Conservation (phyloP, 2,888 invertebrate genomes). For the Agelastica alni region DNA sequence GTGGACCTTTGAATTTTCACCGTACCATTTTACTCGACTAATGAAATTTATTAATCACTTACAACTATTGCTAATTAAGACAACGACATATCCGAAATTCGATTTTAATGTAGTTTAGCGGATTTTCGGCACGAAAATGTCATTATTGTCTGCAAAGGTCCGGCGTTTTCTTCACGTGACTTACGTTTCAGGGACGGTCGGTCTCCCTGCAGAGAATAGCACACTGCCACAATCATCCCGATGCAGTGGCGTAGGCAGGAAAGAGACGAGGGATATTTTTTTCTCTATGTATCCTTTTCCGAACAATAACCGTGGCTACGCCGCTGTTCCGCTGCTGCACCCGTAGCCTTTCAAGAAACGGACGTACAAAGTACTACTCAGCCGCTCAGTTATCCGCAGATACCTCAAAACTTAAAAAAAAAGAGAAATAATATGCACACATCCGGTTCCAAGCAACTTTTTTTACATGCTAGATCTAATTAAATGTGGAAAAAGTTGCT, state of each 20-base stretch:
- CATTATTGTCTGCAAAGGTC: background rate
- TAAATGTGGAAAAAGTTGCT: conserved; percentile 11
- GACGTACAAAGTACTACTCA: conserved; percentile 51
- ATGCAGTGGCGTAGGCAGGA: conserved; percentile 43
- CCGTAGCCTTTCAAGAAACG: conserved; percentile 52
- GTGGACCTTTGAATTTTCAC: conserved; percentile 5
- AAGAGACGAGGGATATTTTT: too few species aligned
- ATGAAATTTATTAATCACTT: too few species aligned
- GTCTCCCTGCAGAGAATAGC: conserved; percentile 51
- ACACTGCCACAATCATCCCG: conserved; percentile 50
- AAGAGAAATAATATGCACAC: too few species aligned
- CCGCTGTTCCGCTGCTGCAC: conserved; percentile 32
- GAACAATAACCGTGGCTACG: background rate
- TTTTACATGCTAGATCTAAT: too few species aligned
- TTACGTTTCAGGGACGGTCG: conserved; percentile 50
- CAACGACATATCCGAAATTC: too few species aligned
- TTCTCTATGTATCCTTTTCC: background rate
- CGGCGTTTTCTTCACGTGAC: conserved; percentile 20
- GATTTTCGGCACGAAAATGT: background rate
- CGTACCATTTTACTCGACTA: too few species aligned
- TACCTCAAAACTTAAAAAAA: conserved; percentile 44
- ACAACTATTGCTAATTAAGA: too few species aligned
- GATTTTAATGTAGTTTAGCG: background rate
- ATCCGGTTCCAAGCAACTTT: too few species aligned
- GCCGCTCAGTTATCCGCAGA: conserved; percentile 48